Conservation (phyloP, 2,113 vertebrate species). For the Tamias sibiricus region DNA sequence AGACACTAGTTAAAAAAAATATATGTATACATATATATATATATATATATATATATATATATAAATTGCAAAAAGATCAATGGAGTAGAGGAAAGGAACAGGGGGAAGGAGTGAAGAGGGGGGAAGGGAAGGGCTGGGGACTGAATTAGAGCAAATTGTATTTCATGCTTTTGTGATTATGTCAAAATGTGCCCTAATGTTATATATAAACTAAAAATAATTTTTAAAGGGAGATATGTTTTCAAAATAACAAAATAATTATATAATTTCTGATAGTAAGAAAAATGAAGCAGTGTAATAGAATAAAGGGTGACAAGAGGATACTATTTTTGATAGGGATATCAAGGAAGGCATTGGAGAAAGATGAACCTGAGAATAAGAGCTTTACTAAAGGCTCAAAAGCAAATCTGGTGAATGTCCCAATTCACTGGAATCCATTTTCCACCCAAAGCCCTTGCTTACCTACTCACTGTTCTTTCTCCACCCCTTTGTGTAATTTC, state of each 20-base stretch:
- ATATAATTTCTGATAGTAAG: neutral
- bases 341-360: neutral
- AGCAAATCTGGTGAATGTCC: neutral
- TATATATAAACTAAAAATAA: too few species aligned
- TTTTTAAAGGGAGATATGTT: neutral
- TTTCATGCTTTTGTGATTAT: too few species aligned
- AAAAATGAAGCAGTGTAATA: neutral
- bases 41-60: too few species aligned
- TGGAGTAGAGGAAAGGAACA: too few species aligned
- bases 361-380: neutral
- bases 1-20: too few species aligned
- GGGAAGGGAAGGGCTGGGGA: too few species aligned
- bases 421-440: neutral
- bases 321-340: neutral
- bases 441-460: neutral
- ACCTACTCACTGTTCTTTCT: neutral
- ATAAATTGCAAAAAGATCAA: too few species aligned
- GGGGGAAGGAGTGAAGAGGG: too few species aligned
- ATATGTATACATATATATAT: too few species aligned
- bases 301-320: neutral
- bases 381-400: neutral
- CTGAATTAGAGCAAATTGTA: too few species aligned
- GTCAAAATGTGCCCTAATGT: too few species aligned
- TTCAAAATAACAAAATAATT: neutral
- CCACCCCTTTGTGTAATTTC: neutral